Evolutionary conservation across 1,140 invertebrate species (phyloP).

Genomic region (Triops longicaudatus): DNA sequence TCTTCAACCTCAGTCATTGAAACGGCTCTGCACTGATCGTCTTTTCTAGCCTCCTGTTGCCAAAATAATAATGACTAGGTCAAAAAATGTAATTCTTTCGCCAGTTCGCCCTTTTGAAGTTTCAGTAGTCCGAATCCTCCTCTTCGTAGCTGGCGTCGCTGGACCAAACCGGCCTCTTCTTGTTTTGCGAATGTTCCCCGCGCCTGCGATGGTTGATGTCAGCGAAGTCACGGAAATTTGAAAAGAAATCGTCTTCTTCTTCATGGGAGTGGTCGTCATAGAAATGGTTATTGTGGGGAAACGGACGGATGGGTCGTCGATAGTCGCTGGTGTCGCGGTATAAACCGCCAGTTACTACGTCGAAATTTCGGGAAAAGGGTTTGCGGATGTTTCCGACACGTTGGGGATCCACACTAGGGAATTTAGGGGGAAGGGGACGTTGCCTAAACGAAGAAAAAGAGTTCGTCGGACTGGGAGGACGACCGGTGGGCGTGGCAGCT

Average conservation of each 20-base stretch:
- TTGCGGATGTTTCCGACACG: background rate
- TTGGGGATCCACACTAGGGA: constrained; percentile 1
- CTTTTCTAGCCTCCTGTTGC: background rate
- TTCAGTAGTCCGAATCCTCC: background rate
- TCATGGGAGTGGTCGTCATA: constrained; percentile 4
- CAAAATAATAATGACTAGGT: background rate
- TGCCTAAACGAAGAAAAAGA: constrained; percentile 9
- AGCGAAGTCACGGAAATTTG: constrained; percentile 27
- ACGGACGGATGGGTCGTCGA: background rate
- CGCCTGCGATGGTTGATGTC: constrained; percentile 23
- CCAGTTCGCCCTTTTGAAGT: background rate
- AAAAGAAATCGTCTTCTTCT: constrained; percentile 26
- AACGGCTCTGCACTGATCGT: background rate
- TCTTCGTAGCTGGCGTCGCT: background rate
- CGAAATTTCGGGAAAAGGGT: constrained; percentile 23
- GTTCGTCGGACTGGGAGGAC: background rate
- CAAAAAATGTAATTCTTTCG: background rate
- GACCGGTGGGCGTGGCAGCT: background rate
- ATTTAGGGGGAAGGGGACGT: background rate
- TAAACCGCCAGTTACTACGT: constrained; percentile 21
- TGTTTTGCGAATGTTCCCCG: background rate
- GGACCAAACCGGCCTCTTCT: background rate
- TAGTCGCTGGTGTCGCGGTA: constrained; percentile 24
- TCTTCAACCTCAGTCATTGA: background rate
- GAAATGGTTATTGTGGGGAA: background rate